Evolutionary conservation across 92 coral and sea anemone genomes (phyloP).

Genomic region (Actinernus sp.): DNA sequence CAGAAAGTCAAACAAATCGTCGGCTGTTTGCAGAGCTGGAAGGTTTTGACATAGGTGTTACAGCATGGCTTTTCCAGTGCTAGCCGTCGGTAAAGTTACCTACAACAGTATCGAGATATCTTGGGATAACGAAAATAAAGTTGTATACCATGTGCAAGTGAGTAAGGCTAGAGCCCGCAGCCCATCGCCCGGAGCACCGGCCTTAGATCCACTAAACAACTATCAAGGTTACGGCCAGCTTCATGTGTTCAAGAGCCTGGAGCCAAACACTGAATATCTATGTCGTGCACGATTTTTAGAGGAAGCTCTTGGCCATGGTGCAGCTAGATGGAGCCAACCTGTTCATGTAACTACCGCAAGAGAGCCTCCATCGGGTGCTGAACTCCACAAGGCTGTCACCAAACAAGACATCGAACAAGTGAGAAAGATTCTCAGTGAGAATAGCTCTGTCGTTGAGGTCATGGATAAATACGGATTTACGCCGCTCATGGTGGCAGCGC

Average conservation of each 20-base stretch:
- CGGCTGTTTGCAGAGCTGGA: conserved; percentile 7
- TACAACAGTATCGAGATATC: conserved; percentile 94
- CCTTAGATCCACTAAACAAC: conserved; percentile 83
- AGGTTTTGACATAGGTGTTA: background rate
- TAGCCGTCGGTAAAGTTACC: conserved; percentile 82
- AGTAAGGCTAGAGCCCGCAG: conserved; percentile 76
- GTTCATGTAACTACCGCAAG: conserved; percentile 76
- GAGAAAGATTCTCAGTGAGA: conserved; percentile 74
- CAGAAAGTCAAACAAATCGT: no score
- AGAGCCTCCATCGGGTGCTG: conserved; percentile 98
- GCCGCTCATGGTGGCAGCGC: conserved; percentile 92
- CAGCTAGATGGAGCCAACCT: conserved; percentile 82
- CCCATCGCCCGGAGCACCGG: conserved; percentile 89
- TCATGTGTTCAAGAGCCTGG: conserved; percentile 88
- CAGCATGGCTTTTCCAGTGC: conserved; percentile 27
- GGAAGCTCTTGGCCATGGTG: conserved; percentile 54
- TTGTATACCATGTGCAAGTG: conserved; percentile 77
- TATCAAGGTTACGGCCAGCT: conserved; percentile 87
- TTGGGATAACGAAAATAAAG: conserved; percentile 79
- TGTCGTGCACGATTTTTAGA: conserved; percentile 67
- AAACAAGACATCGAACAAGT: conserved; percentile 85
- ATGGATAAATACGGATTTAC: conserved; percentile 93
- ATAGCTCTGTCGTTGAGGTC: conserved; percentile 89
- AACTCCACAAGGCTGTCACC: conserved; percentile 88
- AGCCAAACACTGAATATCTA: conserved; percentile 84